Percentiles rank a stretch among this genome's conserved stretches.
Conservation (phyloP, 2,888 invertebrate species). For the Agapostemon virescens region DNA sequence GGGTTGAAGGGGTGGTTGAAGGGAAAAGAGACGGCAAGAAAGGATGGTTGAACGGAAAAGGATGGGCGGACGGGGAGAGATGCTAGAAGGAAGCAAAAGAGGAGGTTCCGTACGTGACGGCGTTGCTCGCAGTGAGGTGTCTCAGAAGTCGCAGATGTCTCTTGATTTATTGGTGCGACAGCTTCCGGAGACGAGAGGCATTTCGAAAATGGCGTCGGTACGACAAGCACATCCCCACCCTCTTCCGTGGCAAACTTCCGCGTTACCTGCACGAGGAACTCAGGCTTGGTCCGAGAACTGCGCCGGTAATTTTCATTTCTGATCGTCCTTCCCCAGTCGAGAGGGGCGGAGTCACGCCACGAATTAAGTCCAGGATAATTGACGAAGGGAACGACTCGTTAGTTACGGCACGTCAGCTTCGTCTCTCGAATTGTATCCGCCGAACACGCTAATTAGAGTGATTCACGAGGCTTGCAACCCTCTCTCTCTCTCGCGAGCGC, state of each 20-base stretch:
- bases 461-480: slow-evolving; percentile 55
- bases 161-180: slow-evolving; percentile 77
- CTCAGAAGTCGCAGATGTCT: slow-evolving; percentile 76
- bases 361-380: slow-evolving; percentile 64
- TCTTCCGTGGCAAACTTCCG: slow-evolving; percentile 50
- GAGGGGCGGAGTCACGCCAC: slow-evolving; percentile 38
- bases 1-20: background rate
- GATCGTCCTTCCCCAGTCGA: slow-evolving; percentile 37
- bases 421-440: slow-evolving; percentile 49
- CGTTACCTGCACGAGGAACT: slow-evolving; percentile 45
- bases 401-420: slow-evolving; percentile 59
- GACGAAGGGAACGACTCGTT: slow-evolving; percentile 57
- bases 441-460: slow-evolving; percentile 63
- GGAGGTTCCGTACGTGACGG: slow-evolving; percentile 67
- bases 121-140: slow-evolving; percentile 64
- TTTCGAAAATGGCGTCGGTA: slow-evolving; percentile 69
- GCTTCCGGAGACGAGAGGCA: slow-evolving; percentile 75
- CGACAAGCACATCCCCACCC: slow-evolving; percentile 17
- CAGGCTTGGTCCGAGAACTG: slow-evolving; percentile 4
- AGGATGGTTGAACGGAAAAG: slow-evolving; percentile 29
- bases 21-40: slow-evolving; percentile 37
- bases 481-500: slow-evolving; percentile 7
- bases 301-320: slow-evolving; percentile 60
- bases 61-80: slow-evolving; percentile 11
- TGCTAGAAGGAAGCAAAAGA: slow-evolving; percentile 53